Percentiles rank a stretch among this genome's conserved stretches.
Conservation (phyloP, 2,113 vertebrate species). For the Brachirus orientalis region DNA sequence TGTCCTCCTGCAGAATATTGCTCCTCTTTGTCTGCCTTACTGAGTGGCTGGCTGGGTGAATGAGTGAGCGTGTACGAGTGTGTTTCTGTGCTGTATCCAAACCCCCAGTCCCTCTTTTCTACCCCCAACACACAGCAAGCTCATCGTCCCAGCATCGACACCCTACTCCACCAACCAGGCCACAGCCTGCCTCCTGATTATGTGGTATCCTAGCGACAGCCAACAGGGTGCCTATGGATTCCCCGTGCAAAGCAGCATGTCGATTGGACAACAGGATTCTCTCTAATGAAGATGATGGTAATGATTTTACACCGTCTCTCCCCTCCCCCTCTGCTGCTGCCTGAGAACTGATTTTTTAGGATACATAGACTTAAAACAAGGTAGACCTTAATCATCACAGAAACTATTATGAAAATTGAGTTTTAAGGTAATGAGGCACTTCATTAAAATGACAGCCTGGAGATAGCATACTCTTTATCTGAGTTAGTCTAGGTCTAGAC, state of each 20-base stretch:
- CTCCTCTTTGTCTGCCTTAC: constrained; percentile 81
- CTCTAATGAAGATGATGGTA: constrained; percentile 84
- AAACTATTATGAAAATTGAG: constrained; percentile 1
- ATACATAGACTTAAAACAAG: constrained; percentile 25
- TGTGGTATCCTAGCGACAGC: constrained; percentile 85
- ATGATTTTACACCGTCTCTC: constrained; percentile 72
- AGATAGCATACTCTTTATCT: not conserved
- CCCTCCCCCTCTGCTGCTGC: constrained; percentile 63
- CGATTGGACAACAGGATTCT: constrained; percentile 75
- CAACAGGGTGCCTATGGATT: constrained; percentile 79
- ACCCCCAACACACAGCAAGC: constrained; percentile 70
- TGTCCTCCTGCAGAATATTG: constrained; percentile 75
- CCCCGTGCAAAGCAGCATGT: constrained; percentile 56
- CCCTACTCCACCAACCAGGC: constrained; percentile 72
- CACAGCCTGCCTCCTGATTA: constrained; percentile 81
- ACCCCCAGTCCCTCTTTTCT: constrained; percentile 62
- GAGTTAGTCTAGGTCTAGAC: not conserved
- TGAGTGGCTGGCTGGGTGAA: constrained; percentile 52
- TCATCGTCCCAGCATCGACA: constrained; percentile 71
- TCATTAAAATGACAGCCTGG: constrained; percentile 8
- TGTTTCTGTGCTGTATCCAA: constrained; percentile 59
- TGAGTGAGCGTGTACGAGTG: constrained; percentile 56
- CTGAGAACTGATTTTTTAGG: constrained; percentile 43
- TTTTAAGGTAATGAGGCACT: constrained; percentile 17
- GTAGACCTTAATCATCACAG: not conserved